Evolutionary conservation across 2,888 invertebrate genomes (phyloP).

Genomic region (Acanthoscelides obtectus): DNA sequence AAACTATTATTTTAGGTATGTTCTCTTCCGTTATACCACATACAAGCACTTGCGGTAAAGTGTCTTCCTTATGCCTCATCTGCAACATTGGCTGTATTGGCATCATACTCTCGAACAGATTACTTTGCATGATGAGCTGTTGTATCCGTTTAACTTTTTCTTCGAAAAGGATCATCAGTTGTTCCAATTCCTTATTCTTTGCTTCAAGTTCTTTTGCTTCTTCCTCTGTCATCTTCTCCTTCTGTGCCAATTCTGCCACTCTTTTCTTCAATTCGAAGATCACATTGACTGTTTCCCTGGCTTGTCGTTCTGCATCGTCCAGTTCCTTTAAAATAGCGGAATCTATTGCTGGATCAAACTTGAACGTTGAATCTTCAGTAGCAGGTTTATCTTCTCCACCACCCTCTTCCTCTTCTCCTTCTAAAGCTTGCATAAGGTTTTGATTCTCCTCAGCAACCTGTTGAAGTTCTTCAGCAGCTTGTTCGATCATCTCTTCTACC

Average conservation of each 20-base stretch:
- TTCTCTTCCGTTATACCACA: conserved; percentile 51
- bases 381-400: conserved; percentile 11
- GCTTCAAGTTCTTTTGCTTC: conserved; percentile 55
- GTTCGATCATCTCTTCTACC: conserved; percentile 38
- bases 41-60: conserved; percentile 53
- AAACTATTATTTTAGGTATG: conserved; percentile 54
- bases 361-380: conserved; percentile 17
- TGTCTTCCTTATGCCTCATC: conserved; percentile 35
- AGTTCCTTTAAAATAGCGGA: conserved; percentile 45
- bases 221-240: conserved; percentile 53
- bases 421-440: conserved; percentile 27
- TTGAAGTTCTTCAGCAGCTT: conserved; percentile 34
- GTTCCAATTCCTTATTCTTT: conserved; percentile 54
- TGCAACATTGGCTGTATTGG: conserved; percentile 28
- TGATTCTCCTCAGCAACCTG: conserved; percentile 38
- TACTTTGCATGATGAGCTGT: conserved; percentile 45
- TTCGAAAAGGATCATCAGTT: conserved; percentile 60
- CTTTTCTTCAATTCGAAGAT: conserved; percentile 45
- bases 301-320: conserved; percentile 49
- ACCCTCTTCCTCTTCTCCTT: conserved; percentile 14
- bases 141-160: conserved; percentile 57
- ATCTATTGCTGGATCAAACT: conserved; percentile 33
- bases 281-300: conserved; percentile 47
- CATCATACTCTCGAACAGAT: conserved; percentile 41
- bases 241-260: conserved; percentile 49